Conservation (phyloP, 1,140 invertebrate genomes). For the Drosophila punjabiensis region DNA sequence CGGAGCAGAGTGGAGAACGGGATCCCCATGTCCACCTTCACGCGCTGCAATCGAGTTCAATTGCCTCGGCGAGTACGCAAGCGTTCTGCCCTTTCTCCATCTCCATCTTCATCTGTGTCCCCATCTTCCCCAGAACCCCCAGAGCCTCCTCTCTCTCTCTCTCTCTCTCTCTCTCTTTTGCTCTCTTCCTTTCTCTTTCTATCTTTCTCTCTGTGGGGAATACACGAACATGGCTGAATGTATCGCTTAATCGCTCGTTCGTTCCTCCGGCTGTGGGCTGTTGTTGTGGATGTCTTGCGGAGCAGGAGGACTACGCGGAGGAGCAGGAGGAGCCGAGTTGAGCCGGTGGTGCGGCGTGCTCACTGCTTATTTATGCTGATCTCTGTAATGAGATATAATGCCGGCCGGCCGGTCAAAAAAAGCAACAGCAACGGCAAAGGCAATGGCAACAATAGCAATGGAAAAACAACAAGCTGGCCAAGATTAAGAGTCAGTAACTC, state of each 20-base stretch:
- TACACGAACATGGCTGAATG: conserved; percentile 65
- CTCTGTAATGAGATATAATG: conserved; percentile 84
- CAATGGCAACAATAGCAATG: conserved; percentile 28
- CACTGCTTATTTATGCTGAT: conserved; percentile 83
- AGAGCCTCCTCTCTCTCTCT: conserved; percentile 10
- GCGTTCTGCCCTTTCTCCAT: conserved; percentile 52
- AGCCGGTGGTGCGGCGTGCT: conserved; percentile 61
- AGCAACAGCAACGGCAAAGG: conserved; percentile 14
- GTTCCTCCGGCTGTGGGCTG: conserved; percentile 42
- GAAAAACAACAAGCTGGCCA: conserved; percentile 40
- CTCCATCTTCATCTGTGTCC: conserved; percentile 51
- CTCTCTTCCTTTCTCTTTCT: conserved; percentile 13
- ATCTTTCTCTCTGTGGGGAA: conserved; percentile 50
- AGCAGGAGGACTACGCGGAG: conserved; percentile 1
- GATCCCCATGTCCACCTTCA: conserved; percentile 76
- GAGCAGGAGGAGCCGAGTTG: not conserved
- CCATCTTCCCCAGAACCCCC: conserved; percentile 30
- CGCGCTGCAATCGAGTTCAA: conserved; percentile 74
- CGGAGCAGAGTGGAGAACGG: conserved; percentile 36
- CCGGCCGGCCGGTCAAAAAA: conserved; percentile 72
- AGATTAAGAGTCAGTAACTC: conserved; percentile 35
- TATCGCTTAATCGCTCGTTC: conserved; percentile 74
- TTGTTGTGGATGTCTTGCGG: conserved; percentile 20
- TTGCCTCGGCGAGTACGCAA: conserved; percentile 70
- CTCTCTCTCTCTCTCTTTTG: conserved; percentile 11